Evolutionary conservation across 1,140 invertebrate genomes (phyloP), one percentile per base, ranked within the genome.

Genomic region (Leptopilina boulardi): DNA sequence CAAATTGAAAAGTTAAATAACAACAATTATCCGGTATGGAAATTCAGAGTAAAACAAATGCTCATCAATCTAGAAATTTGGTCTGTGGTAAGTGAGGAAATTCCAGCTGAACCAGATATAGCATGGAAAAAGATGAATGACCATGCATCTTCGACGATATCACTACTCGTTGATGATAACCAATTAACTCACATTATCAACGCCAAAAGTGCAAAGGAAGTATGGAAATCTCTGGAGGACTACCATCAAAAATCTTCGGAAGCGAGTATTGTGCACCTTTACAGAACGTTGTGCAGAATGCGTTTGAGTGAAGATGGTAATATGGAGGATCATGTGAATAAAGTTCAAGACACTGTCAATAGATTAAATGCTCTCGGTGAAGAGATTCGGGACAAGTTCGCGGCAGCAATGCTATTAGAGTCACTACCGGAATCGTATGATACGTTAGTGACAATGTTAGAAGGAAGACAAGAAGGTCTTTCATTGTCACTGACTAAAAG

Each of bases 161-260:
- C 44, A 11, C 15, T 82, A 8, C 13, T 51, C 1, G 54, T 82
- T 0, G 76, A 80, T 15, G 76, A 80, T 70, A 71, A 74, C 70
- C 78, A 80, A 15, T 9, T 82, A 6, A 54, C 44, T 1, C 59
- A 54, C 18, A 79, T 82, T 11, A 73, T 66, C 26, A 74, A 34
- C 3, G 47, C 47, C 2, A 59, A 51, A 8, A 70, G 66, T 23
- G 75, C 78, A 71, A 77, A 51, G 23, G 42, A 74, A 11, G 59
- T 71, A 3, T 80, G 80, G 80, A 41, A 78, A 4, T 18, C 73
- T 13, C 70, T 82, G 0, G 72, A 72, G 41, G 54, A 70, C 2
- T 80, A 82, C 34, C 73, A 78, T 8, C 47, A 78, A 38, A 78
- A 78, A 19, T 26, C 73, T 54, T 51, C 41, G 0, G 8, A 59